Conservation (phyloP, 1,140 invertebrate species). For the Gonioctena quinquepunctata region DNA sequence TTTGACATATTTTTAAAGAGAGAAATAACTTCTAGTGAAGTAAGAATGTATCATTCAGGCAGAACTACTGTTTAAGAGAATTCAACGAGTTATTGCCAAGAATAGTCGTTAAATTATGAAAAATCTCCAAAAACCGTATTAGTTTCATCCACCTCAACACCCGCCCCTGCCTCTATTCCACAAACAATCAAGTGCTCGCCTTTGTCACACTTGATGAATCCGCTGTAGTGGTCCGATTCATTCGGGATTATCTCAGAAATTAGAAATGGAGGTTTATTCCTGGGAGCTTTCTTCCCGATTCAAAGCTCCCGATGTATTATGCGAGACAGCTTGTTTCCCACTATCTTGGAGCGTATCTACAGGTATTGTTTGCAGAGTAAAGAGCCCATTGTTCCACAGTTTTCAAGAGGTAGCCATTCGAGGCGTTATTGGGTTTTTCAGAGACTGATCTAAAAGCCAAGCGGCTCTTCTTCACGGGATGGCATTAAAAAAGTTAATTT, state of each 20-base stretch:
- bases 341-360: constrained; percentile 9
- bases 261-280: constrained; percentile 25
- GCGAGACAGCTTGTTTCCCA: background rate
- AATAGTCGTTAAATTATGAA: too few species aligned
- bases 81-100: too few species aligned
- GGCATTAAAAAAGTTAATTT: too few species aligned
- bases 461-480: too few species aligned
- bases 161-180: background rate
- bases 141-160: too few species aligned
- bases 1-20: too few species aligned
- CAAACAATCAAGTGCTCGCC: background rate
- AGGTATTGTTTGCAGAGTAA: constrained; percentile 6
- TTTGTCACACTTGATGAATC: background rate
- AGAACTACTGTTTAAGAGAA: too few species aligned
- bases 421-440: background rate
- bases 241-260: constrained; percentile 34
- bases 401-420: background rate
- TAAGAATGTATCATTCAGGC: too few species aligned
- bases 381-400: background rate
- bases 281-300: background rate
- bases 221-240: constrained; percentile 31
- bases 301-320: background rate
- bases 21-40: too few species aligned
- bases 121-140: too few species aligned
- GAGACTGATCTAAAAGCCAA: background rate